phyloP scores from a whole-genome alignment of 1,140 invertebrate genomes.

The Dendrolimus kikuchii region DNA sequence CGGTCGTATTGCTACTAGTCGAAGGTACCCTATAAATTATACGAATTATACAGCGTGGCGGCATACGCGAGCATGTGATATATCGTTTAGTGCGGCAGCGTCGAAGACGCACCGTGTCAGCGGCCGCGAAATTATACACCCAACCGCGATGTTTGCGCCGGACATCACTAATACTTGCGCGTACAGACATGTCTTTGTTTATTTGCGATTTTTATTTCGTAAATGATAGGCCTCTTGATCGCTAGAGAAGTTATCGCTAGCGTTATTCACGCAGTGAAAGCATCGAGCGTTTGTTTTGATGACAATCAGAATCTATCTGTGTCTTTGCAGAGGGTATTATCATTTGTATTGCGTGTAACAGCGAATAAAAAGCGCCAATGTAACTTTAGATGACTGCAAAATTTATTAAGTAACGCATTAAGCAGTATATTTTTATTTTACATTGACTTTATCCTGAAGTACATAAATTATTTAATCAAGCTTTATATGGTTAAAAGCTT shows the following conservation, averaged over 20 bases:
- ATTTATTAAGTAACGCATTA: slow-evolving; percentile 26
- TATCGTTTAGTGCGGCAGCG: slow-evolving; percentile 54
- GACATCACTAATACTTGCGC: slow-evolving; percentile 44
- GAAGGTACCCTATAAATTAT: slow-evolving; percentile 55
- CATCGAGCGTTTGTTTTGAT: slow-evolving; percentile 45
- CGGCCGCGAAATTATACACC: slow-evolving; percentile 62
- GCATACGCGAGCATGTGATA: slow-evolving; percentile 55
- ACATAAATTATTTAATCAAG: too few relatives aligned
- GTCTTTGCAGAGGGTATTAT: slow-evolving; percentile 39
- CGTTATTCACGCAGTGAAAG: slow-evolving; percentile 40
- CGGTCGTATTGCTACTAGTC: slow-evolving; percentile 44
- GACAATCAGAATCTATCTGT: slow-evolving; percentile 58
- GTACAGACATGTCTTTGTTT: slow-evolving; percentile 30
- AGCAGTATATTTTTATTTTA: not conserved
- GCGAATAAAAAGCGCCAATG: slow-evolving; percentile 19
- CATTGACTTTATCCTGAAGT: too few relatives aligned
- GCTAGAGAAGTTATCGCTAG: slow-evolving; percentile 48
- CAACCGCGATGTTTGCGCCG: slow-evolving; percentile 42
- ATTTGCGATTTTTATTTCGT: slow-evolving; percentile 63
- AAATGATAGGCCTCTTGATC: slow-evolving; percentile 53
- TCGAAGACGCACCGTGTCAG: slow-evolving; percentile 45
- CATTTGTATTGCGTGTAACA: slow-evolving; percentile 44
- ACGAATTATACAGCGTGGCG: slow-evolving; percentile 62
- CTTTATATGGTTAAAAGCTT: too few relatives aligned
- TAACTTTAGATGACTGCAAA: slow-evolving; percentile 19